Conservation (phyloP, 2,113 vertebrate species). For the Castor canadensis region DNA sequence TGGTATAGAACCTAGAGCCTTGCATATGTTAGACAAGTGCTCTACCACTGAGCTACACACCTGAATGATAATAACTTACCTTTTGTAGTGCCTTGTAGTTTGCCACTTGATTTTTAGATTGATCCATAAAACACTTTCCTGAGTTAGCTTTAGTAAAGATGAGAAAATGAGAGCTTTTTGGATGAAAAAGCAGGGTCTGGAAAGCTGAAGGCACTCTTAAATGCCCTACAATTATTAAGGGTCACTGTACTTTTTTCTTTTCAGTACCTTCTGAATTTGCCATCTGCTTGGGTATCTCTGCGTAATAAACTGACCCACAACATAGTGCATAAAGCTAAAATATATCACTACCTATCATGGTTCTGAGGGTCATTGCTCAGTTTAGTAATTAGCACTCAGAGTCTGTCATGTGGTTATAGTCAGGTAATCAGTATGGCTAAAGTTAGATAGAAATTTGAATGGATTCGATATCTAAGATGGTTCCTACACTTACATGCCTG, state of each 20-base stretch:
- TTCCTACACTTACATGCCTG: background rate
- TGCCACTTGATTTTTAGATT: background rate
- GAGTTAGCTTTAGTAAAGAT: background rate
- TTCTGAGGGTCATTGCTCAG: background rate
- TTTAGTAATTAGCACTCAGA: background rate
- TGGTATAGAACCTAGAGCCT: no score
- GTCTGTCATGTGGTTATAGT: background rate
- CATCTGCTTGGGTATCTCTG: background rate
- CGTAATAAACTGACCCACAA: background rate
- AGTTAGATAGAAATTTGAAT: background rate
- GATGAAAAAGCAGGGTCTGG: background rate
- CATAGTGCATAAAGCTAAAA: background rate
- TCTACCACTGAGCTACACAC: no score
- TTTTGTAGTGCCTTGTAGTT: background rate
- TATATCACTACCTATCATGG: background rate
- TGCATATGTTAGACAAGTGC: no score
- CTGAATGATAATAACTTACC: background rate
- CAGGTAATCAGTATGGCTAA: background rate
- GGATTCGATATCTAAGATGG: background rate
- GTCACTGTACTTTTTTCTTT: background rate
- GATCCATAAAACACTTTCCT: background rate
- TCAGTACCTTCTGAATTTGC: background rate
- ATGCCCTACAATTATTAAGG: background rate
- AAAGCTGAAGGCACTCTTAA: background rate
- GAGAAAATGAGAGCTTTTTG: conserved; percentile 12